Conservation (phyloP, 2,113 vertebrate species). For the Callipepla californica region DNA sequence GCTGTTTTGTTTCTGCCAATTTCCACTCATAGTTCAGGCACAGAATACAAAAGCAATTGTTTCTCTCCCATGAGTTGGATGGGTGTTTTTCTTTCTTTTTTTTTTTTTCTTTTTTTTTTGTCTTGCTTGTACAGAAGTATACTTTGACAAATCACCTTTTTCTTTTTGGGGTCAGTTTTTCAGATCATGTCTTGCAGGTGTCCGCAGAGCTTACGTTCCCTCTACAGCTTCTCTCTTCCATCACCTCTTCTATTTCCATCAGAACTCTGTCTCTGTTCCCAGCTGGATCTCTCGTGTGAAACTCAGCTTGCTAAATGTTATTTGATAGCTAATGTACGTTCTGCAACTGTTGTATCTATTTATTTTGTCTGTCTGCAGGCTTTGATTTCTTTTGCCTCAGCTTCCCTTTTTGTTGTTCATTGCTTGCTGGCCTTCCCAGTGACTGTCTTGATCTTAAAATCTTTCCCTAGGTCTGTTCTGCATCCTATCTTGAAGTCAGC, state of each 20-base stretch:
- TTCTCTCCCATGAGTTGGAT: background rate
- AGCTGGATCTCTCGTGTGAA: slow-evolving; percentile 55
- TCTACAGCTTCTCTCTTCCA: slow-evolving; percentile 41
- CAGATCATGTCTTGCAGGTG: slow-evolving; percentile 45
- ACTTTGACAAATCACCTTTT: slow-evolving; percentile 38
- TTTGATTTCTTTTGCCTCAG: slow-evolving; percentile 8
- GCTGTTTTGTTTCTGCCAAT: background rate
- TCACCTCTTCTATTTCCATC: slow-evolving; percentile 25
- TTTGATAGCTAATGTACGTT: slow-evolving; percentile 18
- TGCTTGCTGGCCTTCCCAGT: background rate
- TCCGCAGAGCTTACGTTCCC: slow-evolving; percentile 44
- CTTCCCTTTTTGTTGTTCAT: background rate
- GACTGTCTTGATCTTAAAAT: background rate
- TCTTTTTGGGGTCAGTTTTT: slow-evolving; percentile 52
- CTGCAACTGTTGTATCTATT: slow-evolving; percentile 16
- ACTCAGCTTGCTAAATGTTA: slow-evolving; percentile 4
- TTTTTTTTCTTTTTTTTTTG: background rate
- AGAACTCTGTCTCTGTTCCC: slow-evolving; percentile 55
- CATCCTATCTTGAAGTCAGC: background rate
- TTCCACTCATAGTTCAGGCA: background rate
- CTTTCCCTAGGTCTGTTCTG: background rate
- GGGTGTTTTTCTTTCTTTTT: background rate
- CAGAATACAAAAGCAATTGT: background rate
- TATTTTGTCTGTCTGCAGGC: slow-evolving; percentile 12
- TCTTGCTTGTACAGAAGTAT: slow-evolving; percentile 13